phyloP scores from a whole-genome alignment of 2,797 vertebrate species.

The Hoplostethus atlanticus region DNA sequence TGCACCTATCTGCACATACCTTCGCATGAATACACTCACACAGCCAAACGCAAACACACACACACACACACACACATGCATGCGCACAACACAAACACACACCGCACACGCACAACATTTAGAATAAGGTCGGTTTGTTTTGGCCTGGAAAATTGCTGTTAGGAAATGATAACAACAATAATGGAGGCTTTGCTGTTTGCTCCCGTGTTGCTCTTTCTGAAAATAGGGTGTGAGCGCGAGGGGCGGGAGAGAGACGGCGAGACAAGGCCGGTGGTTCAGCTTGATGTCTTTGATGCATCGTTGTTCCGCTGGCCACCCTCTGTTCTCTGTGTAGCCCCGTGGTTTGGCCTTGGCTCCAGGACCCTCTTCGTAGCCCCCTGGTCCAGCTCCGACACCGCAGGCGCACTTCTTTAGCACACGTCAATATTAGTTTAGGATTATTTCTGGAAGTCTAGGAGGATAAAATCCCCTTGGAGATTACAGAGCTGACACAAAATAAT shows the following conservation, averaged over 20 bases:
- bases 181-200: conserved; percentile 67
- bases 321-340: conserved; percentile 63
- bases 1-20: not conserved
- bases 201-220: conserved; percentile 72
- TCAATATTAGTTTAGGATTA: conserved; percentile 85
- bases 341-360: conserved; percentile 72
- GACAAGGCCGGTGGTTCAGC: conserved; percentile 67
- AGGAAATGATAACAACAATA: conserved; percentile 74
- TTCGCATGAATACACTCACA: not conserved
- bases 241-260: conserved; percentile 39
- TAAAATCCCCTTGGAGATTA: conserved; percentile 77
- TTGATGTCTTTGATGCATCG: conserved; percentile 73
- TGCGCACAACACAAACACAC: not conserved
- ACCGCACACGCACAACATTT: not conserved
- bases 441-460: conserved; percentile 80
- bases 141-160: conserved; percentile 60
- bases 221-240: conserved; percentile 69
- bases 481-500: conserved; percentile 79
- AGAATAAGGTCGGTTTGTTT: conserved; percentile 40
- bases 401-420: conserved; percentile 82
- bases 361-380: conserved; percentile 72
- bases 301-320: conserved; percentile 70
- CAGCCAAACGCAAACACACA: not conserved
- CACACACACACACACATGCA: not conserved
- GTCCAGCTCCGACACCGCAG: conserved; percentile 72